A percentile compares a stretch with the other conserved stretches of the same genome.
Evolutionary conservation across 1,140 invertebrate genomes (phyloP).

Genomic region (Drosophila bifasciata): DNA sequence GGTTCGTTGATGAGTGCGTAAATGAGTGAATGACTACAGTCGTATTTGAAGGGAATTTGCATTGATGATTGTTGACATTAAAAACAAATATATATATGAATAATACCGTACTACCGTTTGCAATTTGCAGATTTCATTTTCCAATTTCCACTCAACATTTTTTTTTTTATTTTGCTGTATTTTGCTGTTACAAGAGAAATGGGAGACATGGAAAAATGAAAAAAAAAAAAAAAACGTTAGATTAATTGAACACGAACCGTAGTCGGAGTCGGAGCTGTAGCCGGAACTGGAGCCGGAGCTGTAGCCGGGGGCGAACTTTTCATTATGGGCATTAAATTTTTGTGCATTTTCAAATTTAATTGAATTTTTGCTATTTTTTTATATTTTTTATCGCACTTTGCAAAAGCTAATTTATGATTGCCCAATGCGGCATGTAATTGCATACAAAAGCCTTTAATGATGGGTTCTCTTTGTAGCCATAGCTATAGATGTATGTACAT

Average conservation of each 20-base stretch:
- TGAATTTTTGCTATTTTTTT: constrained; percentile 60
- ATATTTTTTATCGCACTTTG: constrained; percentile 57
- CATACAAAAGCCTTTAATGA: constrained; percentile 80
- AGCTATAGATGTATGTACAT: no score
- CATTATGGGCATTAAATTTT: constrained; percentile 71
- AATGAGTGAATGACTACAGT: constrained; percentile 44
- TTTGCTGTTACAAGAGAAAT: constrained; percentile 3
- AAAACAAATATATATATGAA: constrained; percentile 71
- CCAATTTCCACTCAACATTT: not conserved
- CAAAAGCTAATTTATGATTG: constrained; percentile 80
- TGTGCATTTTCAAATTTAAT: constrained; percentile 75
- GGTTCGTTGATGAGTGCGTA: constrained; percentile 34
- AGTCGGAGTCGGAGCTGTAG: not conserved
- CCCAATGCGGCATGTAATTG: constrained; percentile 80
- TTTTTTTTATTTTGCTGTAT: constrained; percentile 28
- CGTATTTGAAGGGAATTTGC: constrained; percentile 64
- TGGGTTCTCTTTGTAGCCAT: constrained; percentile 16
- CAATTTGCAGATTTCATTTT: constrained; percentile 43
- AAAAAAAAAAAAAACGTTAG: constrained; percentile 41
- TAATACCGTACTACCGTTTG: constrained; percentile 14
- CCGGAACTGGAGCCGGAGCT: not conserved
- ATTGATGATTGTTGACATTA: constrained; percentile 81
- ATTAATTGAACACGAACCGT: constrained; percentile 59
- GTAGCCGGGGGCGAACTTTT: constrained; percentile 25
- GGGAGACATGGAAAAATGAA: not conserved